Percentiles rank a stretch among this genome's conserved stretches.
Conservation (phyloP, 2,888 invertebrate genomes). For the Argynnis bischoffii region DNA sequence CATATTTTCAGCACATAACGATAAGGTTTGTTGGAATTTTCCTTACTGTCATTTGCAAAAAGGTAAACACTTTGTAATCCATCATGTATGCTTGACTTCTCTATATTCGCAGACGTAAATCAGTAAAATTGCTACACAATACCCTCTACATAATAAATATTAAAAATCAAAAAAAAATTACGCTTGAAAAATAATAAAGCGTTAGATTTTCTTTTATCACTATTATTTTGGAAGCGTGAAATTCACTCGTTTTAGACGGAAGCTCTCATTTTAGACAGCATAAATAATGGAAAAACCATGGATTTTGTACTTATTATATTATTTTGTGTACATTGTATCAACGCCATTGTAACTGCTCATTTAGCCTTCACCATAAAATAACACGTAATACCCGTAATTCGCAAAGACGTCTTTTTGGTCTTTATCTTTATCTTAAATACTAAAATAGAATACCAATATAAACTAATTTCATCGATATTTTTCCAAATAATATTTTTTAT, state of each 20-base stretch:
- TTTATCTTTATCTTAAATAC: slow-evolving; percentile 8
- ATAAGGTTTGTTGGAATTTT: slow-evolving; percentile 37
- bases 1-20: slow-evolving; percentile 27
- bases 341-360: slow-evolving; percentile 7
- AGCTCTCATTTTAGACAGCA: neutral
- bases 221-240: too few relatives aligned
- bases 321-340: slow-evolving; percentile 14
- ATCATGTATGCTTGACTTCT: slow-evolving; percentile 31
- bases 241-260: neutral
- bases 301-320: neutral
- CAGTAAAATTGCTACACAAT: neutral
- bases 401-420: neutral
- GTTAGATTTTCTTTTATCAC: too few relatives aligned
- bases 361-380: slow-evolving; percentile 18
- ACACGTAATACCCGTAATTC: slow-evolving; percentile 3
- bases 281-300: neutral
- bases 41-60: slow-evolving; percentile 31
- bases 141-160: neutral
- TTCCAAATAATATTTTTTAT: too few relatives aligned
- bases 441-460: neutral
- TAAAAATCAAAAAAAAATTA: neutral
- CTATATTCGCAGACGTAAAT: slow-evolving; percentile 23
- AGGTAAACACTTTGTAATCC: slow-evolving; percentile 34
- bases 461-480: neutral
- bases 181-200: too few relatives aligned